A percentile compares a stretch with the other conserved stretches of the same genome.
phyloP scores from a whole-genome alignment of 64 coral and sea anemone genomes.

The Actinia equina region DNA sequence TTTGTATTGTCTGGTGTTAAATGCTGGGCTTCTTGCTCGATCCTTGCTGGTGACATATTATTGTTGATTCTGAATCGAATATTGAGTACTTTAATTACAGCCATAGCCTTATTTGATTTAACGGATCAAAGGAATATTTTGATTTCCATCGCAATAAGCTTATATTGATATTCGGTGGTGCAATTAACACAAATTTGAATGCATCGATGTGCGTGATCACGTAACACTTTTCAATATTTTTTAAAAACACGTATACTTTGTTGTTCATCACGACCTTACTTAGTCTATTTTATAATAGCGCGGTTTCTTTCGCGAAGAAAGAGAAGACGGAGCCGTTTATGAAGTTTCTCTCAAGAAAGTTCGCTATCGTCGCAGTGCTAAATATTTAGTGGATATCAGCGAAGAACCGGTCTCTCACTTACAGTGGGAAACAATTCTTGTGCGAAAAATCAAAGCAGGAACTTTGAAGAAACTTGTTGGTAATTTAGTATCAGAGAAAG shows the following conservation, averaged over 20 bases:
- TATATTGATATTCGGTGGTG: background rate
- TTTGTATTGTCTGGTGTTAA: background rate
- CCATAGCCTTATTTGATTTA: background rate
- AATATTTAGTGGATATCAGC: slow-evolving; percentile 3
- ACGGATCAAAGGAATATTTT: background rate
- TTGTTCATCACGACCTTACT: background rate
- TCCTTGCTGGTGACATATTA: background rate
- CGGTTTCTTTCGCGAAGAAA: slow-evolving; percentile 82
- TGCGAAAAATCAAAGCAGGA: slow-evolving; percentile 89
- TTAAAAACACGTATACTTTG: slow-evolving; percentile 6
- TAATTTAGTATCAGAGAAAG: slow-evolving; percentile 58
- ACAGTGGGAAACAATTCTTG: slow-evolving; percentile 80
- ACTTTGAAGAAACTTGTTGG: slow-evolving; percentile 82
- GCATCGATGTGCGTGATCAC: background rate
- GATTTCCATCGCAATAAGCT: background rate
- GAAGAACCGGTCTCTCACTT: slow-evolving; percentile 79
- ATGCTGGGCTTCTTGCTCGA: background rate
- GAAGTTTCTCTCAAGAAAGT: slow-evolving; percentile 91
- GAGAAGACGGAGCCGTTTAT: slow-evolving; percentile 79
- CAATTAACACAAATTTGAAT: background rate
- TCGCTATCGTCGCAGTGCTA: slow-evolving; percentile 79
- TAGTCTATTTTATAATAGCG: slow-evolving; percentile 17
- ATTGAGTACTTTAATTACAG: background rate
- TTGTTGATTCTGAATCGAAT: background rate
- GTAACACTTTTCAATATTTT: background rate